Conservation (phyloP, 2,797 vertebrate species). For the Neopelma chrysocephalum region DNA sequence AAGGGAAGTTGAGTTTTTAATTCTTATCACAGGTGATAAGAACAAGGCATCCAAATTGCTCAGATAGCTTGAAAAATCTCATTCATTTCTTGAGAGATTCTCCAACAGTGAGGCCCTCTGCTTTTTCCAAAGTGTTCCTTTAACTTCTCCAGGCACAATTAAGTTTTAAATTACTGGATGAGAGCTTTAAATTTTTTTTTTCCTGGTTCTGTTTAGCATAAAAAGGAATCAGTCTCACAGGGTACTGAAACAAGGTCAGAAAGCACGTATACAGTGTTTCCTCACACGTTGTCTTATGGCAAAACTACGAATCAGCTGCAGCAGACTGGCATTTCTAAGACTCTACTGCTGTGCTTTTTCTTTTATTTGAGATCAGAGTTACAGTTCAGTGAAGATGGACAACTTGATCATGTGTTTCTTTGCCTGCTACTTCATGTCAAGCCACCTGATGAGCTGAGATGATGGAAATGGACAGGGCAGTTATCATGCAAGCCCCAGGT, state of each 20-base stretch:
- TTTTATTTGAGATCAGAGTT: neutral
- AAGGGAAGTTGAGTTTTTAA: neutral
- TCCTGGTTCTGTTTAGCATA: neutral
- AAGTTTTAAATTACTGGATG: neutral
- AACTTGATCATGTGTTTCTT: neutral
- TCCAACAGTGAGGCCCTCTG: neutral
- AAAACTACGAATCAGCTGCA: neutral
- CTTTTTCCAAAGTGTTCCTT: neutral
- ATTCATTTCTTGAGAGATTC: neutral
- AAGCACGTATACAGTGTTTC: neutral
- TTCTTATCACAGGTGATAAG: neutral
- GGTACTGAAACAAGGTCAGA: neutral
- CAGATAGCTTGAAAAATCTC: slow-evolving; percentile 36
- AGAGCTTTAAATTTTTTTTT: neutral
- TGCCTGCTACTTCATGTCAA: neutral
- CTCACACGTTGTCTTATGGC: neutral
- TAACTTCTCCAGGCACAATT: neutral
- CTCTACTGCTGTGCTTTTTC: neutral
- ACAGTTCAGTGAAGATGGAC: neutral
- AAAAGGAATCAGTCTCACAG: neutral
- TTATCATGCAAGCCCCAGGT: neutral
- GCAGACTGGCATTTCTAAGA: neutral
- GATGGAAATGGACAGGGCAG: neutral
- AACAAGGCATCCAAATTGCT: neutral
- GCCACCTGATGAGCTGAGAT: neutral